These are phyloP conservation scores for Dipodomys stephensi DNA, from an alignment of 2,113 vertebrate species.

Conservation along the genomic window DNA sequence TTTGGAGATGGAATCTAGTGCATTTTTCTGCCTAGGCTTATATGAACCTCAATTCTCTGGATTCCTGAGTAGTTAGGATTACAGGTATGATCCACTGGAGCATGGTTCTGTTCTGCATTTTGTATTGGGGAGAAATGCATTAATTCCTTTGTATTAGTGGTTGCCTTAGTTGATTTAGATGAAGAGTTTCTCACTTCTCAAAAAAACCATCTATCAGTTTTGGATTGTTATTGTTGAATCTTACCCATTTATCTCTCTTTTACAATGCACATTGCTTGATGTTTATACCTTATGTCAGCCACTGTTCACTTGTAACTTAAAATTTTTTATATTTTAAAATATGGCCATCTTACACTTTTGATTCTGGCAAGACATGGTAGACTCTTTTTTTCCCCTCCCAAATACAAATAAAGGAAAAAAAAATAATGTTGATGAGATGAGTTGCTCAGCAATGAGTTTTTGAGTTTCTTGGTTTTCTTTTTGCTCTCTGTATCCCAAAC, in stretches of 20 bases:
- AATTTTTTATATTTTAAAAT: conserved; percentile 45
- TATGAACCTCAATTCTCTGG: too few relatives aligned
- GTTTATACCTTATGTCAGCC: conserved; percentile 35
- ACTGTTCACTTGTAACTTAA: conserved; percentile 15
- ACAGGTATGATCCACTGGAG: too few relatives aligned
- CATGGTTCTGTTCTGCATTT: neutral
- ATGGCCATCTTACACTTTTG: conserved; percentile 17
- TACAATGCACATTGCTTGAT: conserved; percentile 5
- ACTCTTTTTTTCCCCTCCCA: conserved; percentile 14
- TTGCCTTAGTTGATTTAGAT: conserved; percentile 41
- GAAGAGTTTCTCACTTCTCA: conserved; percentile 22
- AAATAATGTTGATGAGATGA: neutral
- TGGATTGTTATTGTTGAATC: conserved; percentile 21
- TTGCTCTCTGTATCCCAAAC: neutral
- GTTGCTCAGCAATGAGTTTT: neutral
- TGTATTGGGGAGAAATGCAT: neutral
- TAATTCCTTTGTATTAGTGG: neutral
- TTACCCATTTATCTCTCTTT: conserved; percentile 14
- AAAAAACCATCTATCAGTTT: conserved; percentile 24
- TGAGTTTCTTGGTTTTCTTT: neutral
- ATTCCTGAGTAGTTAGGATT: too few relatives aligned
- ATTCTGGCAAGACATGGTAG: conserved; percentile 22
- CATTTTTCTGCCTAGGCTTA: too few relatives aligned
- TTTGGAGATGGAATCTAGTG: too few relatives aligned
- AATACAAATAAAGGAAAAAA: conserved; percentile 34